Conservation (phyloP, 2,797 vertebrate genomes). For the Myioborus miniatus region DNA sequence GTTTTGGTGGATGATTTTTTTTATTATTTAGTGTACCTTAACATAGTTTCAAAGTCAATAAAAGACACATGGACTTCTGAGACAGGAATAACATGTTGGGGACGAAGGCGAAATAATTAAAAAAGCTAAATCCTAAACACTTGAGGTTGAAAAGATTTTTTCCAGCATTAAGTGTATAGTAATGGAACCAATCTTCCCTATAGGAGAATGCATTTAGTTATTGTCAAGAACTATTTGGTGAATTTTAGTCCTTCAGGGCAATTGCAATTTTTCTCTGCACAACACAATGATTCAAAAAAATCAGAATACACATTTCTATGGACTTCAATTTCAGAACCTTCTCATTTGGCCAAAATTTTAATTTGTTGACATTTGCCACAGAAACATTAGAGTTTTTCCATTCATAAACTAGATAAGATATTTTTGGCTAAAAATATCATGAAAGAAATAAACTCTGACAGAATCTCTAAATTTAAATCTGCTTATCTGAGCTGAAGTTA, state of each 20-base stretch:
- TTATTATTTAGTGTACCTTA: not conserved
- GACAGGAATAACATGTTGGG: not conserved
- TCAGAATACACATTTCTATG: not conserved
- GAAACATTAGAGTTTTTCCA: not conserved
- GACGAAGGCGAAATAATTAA: not conserved
- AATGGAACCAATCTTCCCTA: not conserved
- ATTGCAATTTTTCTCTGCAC: not conserved
- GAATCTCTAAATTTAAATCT: not conserved
- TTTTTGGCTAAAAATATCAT: not conserved
- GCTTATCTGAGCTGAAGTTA: not conserved
- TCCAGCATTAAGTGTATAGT: not conserved
- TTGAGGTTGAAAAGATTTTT: not conserved
- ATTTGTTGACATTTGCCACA: not conserved
- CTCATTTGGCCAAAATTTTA: not conserved
- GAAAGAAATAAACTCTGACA: not conserved
- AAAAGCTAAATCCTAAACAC: not conserved
- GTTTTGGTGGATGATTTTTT: not conserved
- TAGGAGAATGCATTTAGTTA: not conserved
- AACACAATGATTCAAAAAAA: not conserved
- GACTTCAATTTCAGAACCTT: not conserved
- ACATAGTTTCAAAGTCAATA: constrained; percentile 40
- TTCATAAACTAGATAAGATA: not conserved
- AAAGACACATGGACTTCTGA: not conserved
- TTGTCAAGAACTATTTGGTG: not conserved
- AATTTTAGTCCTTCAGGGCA: not conserved